Evolutionary conservation across 2,797 vertebrate species (phyloP).

Genomic region (Kryptopterus vitreolus): DNA sequence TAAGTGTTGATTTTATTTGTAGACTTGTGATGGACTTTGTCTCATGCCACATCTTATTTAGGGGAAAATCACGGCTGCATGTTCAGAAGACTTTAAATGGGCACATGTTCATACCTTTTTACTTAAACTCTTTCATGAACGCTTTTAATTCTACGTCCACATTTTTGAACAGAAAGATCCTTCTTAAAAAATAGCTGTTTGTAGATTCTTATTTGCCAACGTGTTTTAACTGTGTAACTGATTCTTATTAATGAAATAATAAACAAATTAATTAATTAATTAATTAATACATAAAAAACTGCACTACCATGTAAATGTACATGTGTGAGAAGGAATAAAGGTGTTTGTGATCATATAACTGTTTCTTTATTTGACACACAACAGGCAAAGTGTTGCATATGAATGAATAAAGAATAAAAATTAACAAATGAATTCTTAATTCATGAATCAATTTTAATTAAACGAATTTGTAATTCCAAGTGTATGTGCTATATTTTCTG

Average conservation of each 20-base stretch:
- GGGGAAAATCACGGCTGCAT: slow-evolving; percentile 62
- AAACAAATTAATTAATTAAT: too few relatives aligned
- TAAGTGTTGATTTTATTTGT: slow-evolving; percentile 58
- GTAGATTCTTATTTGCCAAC: slow-evolving; percentile 1
- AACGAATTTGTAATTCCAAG: too few relatives aligned
- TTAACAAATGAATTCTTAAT: too few relatives aligned
- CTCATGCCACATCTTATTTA: slow-evolving; percentile 48
- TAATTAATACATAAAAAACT: too few relatives aligned
- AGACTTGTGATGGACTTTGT: slow-evolving; percentile 48
- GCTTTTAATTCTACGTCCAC: slow-evolving; percentile 38
- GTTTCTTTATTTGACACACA: slow-evolving; percentile 31
- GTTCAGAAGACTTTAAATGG: slow-evolving; percentile 55
- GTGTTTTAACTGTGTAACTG: slow-evolving; percentile 12
- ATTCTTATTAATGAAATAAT: slow-evolving; percentile 19
- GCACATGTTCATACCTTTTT: slow-evolving; percentile 57
- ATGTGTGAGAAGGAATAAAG: slow-evolving; percentile 46
- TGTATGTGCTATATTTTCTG: too few relatives aligned
- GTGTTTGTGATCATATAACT: slow-evolving; percentile 22
- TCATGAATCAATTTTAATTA: too few relatives aligned
- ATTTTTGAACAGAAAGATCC: slow-evolving; percentile 26
- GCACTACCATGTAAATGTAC: slow-evolving; percentile 15
- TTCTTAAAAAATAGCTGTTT: background rate
- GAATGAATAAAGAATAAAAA: too few relatives aligned
- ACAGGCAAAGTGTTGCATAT: too few relatives aligned
- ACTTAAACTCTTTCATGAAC: slow-evolving; percentile 44